Evolutionary conservation across 2,113 vertebrate genomes (phyloP).

Genomic region (Naja naja): DNA sequence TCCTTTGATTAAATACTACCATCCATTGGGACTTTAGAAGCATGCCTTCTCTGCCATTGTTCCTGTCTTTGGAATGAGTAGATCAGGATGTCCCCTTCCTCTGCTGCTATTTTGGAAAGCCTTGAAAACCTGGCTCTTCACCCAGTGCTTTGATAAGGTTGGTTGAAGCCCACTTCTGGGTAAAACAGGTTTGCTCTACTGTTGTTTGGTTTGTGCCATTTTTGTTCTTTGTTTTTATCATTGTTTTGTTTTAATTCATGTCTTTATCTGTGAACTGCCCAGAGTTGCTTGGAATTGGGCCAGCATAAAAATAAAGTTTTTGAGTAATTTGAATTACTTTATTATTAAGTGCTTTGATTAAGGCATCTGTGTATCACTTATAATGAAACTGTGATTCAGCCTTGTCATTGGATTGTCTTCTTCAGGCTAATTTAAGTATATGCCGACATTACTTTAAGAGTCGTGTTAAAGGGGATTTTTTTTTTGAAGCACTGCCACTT

Average conservation of each 20-base stretch:
- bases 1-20: background rate
- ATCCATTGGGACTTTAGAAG: background rate
- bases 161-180: background rate
- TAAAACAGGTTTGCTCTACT: background rate
- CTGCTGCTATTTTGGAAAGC: background rate
- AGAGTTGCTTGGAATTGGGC: background rate
- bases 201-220: background rate
- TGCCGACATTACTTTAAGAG: background rate
- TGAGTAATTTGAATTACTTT: background rate
- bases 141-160: background rate
- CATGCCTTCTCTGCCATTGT: background rate
- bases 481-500: background rate
- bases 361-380: background rate
- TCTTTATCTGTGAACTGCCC: background rate
- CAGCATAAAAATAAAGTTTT: background rate
- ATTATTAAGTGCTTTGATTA: background rate
- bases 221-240: background rate
- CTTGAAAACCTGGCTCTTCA: background rate
- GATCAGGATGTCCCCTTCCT: background rate
- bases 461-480: background rate
- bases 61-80: background rate
- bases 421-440: background rate
- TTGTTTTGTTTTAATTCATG: background rate
- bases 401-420: background rate
- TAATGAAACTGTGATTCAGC: background rate